A percentile compares a stretch with the other conserved stretches of the same genome.
These are phyloP conservation scores for Mallotus villosus DNA, from an alignment of 2,797 vertebrate genomes.

Conservation along the genomic window DNA sequence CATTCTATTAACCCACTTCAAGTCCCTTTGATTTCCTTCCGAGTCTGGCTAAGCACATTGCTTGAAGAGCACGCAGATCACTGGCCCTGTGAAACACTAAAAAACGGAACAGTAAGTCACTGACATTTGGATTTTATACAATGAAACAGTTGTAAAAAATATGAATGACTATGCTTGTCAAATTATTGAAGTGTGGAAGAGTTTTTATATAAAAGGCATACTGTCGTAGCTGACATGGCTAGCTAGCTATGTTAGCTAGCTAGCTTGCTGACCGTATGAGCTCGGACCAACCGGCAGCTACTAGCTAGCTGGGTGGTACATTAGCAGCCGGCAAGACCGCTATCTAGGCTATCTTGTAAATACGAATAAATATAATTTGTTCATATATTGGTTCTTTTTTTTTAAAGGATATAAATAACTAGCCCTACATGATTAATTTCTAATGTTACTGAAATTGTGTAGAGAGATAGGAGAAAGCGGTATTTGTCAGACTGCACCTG, in stretches of 20 bases:
- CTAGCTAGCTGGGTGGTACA: too few species aligned
- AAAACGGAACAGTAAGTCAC: conserved; percentile 60
- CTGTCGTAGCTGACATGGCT: not conserved
- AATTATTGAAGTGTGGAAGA: not conserved
- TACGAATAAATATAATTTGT: not conserved
- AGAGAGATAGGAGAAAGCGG: too few species aligned
- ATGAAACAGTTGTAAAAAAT: rapidly evolving
- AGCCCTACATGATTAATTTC: too few species aligned
- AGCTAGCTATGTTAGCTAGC: not conserved
- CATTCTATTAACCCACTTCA: not conserved
- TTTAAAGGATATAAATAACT: too few species aligned
- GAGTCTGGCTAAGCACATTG: conserved; percentile 26
- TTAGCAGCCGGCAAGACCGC: too few species aligned
- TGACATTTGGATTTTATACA: conserved; percentile 12
- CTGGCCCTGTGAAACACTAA: conserved; percentile 36
- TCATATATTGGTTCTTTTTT: too few species aligned
- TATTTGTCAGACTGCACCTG: not conserved
- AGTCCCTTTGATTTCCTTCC: conserved; percentile 35
- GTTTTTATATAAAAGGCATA: not conserved
- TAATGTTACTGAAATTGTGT: too few species aligned
- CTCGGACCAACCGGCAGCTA: not conserved
- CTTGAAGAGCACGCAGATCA: conserved; percentile 48
- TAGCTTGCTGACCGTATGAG: too few species aligned
- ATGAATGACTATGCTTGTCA: not conserved
- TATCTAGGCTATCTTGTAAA: not conserved